A percentile compares a stretch with the other conserved stretches of the same genome.
phyloP scores from a whole-genome alignment of 2,113 vertebrate genomes.

The Megaptera novaeangliae region DNA sequence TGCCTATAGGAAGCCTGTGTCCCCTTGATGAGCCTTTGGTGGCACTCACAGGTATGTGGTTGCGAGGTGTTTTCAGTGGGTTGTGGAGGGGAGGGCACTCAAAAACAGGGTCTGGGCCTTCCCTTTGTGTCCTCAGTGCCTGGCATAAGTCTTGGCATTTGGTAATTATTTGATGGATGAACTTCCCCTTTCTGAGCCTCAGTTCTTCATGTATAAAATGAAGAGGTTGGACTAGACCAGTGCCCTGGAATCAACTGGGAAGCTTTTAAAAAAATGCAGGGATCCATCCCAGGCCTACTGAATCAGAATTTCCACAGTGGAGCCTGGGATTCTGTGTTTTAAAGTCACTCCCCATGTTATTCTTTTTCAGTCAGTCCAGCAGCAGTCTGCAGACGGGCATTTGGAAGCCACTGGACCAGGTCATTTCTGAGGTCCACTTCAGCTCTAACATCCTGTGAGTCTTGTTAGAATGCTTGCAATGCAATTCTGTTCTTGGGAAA shows the following conservation, averaged over 20 bases:
- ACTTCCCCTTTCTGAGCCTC: background rate
- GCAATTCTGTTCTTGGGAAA: background rate
- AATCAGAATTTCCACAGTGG: background rate
- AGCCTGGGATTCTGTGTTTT: background rate
- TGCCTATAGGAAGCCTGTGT: background rate
- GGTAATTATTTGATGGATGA: background rate
- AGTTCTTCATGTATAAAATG: background rate
- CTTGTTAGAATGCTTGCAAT: background rate
- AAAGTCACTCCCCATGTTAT: background rate
- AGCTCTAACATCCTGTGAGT: background rate
- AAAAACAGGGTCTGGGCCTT: background rate
- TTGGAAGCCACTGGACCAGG: background rate
- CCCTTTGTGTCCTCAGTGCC: background rate
- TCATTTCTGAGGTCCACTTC: background rate
- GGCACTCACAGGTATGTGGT: background rate
- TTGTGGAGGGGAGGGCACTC: accelerated
- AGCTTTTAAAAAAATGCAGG: background rate
- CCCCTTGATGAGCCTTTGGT: background rate
- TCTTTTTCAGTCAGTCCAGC: background rate
- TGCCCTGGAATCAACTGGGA: background rate
- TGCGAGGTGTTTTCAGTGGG: background rate
- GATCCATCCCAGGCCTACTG: background rate
- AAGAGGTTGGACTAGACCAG: background rate
- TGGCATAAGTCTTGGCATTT: background rate
- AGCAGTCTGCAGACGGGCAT: background rate